phyloP scores from a whole-genome alignment of 2,888 invertebrate species.

The Cephus pulcher region DNA sequence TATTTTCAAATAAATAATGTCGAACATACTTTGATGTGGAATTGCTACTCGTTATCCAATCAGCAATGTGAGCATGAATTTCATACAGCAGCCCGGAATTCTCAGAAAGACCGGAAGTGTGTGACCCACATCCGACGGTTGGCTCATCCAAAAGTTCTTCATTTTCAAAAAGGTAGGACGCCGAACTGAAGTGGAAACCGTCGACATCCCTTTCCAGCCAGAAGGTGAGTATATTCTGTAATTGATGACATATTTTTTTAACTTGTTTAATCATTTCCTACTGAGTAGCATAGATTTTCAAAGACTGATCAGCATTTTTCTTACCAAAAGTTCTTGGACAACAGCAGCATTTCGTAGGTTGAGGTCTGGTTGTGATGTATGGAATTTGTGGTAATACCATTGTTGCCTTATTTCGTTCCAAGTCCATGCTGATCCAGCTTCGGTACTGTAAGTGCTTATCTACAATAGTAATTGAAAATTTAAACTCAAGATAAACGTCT shows the following conservation, averaged over 20 bases:
- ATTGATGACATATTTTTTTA: background rate
- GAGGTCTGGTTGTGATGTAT: slow-evolving; percentile 81
- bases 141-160: slow-evolving; percentile 28
- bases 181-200: slow-evolving; percentile 47
- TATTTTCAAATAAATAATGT: background rate
- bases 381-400: slow-evolving; percentile 86
- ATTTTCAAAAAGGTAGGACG: slow-evolving; percentile 47
- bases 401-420: slow-evolving; percentile 75
- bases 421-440: slow-evolving; percentile 77
- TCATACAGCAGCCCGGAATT: slow-evolving; percentile 38
- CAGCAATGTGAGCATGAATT: slow-evolving; percentile 43
- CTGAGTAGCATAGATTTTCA: background rate
- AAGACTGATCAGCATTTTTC: background rate
- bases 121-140: slow-evolving; percentile 1
- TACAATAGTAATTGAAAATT: slow-evolving; percentile 58
- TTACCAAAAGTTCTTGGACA: slow-evolving; percentile 74
- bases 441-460: slow-evolving; percentile 72
- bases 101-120: slow-evolving; percentile 31
- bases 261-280: background rate
- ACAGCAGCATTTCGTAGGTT: slow-evolving; percentile 81
- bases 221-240: slow-evolving; percentile 44
- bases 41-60: slow-evolving; percentile 42
- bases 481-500: background rate
- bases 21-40: slow-evolving; percentile 41
- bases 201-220: slow-evolving; percentile 51